Conservation (phyloP, 2,113 vertebrate genomes). For the Aleadryas rufinucha region DNA sequence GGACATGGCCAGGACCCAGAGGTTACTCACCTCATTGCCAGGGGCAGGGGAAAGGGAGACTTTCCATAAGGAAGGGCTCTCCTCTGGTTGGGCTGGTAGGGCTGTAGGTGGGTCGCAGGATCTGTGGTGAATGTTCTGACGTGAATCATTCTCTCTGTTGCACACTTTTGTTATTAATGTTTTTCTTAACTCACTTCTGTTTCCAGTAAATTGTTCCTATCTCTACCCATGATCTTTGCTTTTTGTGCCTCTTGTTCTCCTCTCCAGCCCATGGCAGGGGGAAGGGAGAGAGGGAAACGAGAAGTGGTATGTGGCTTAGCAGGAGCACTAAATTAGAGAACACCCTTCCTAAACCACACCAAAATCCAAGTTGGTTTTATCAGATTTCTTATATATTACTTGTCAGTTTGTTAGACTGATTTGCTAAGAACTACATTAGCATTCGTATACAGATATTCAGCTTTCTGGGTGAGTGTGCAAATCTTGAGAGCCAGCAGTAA, state of each 20-base stretch:
- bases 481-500: not conserved
- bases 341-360: not conserved
- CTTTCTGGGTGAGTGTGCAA: not conserved
- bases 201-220: not conserved
- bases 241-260: not conserved
- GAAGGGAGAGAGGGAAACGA: accelerated
- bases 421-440: not conserved
- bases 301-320: not conserved
- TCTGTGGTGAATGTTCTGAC: not conserved
- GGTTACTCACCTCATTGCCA: not conserved
- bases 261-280: not conserved
- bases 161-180: not conserved
- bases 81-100: not conserved
- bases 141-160: not conserved
- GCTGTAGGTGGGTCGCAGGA: not conserved
- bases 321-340: not conserved
- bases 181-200: not conserved
- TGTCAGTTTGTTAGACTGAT: not conserved
- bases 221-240: accelerated
- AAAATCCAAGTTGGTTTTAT: not conserved
- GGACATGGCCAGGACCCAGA: too few relatives aligned
- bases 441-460: not conserved
- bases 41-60: not conserved
- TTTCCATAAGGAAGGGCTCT: too few relatives aligned
- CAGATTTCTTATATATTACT: not conserved